Percentiles rank a stretch among this genome's conserved stretches.
Conservation (phyloP, 2,797 vertebrate species). For the Mormyrops boulengeri region DNA sequence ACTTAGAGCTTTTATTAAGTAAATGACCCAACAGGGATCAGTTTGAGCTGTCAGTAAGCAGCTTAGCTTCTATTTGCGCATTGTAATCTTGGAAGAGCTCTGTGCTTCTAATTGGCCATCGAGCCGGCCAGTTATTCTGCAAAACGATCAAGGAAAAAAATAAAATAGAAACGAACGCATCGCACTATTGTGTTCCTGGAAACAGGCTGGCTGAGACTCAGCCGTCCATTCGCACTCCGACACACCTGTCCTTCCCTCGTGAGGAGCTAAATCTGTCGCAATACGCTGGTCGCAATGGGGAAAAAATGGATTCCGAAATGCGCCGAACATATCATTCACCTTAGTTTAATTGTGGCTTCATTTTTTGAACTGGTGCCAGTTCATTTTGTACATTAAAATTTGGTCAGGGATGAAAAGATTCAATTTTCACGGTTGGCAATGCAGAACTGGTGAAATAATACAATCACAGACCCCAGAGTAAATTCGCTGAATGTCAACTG, state of each 20-base stretch:
- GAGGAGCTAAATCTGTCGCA: constrained; percentile 51
- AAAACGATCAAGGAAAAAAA: neutral
- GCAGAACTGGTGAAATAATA: constrained; percentile 99
- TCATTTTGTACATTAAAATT: constrained; percentile 99
- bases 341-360: constrained; percentile 95
- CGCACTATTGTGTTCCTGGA: constrained; percentile 5
- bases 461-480: constrained; percentile 99
- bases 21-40: neutral
- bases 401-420: constrained; percentile 99
- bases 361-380: constrained; percentile 97
- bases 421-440: constrained; percentile 99
- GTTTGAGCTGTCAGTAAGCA: constrained; percentile 1
- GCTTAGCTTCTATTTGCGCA: neutral
- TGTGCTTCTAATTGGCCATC: neutral
- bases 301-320: constrained; percentile 65
- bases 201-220: neutral
- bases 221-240: constrained; percentile 1
- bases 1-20: constrained; percentile 1
- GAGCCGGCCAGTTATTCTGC: neutral
- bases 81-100: neutral
- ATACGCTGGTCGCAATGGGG: constrained; percentile 59
- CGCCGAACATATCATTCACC: constrained; percentile 92
- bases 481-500: constrained; percentile 98
- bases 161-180: neutral
- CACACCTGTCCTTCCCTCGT: constrained; percentile 37